Percentiles rank a stretch among this genome's conserved stretches.
phyloP scores from a whole-genome alignment of 2,797 vertebrate species.

The Megalops cyprinoides region DNA sequence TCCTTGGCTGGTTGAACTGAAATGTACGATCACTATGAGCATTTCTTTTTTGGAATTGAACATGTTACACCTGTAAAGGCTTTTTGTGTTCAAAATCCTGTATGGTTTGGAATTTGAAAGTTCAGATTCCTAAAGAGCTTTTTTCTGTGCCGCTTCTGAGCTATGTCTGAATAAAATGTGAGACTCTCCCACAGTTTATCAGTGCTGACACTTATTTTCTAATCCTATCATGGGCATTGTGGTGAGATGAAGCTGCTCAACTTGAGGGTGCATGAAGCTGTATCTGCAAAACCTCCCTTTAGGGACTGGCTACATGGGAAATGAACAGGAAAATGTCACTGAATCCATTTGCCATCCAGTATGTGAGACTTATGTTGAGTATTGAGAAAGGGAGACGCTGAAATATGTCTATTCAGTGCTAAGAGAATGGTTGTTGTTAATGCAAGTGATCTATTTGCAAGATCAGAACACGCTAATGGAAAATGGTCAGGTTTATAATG shows the following conservation, averaged over 20 bases:
- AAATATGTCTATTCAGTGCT: too few relatives aligned
- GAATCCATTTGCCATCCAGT: conserved; percentile 6
- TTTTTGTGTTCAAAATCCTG: not conserved
- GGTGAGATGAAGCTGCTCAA: not conserved
- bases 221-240: conserved; percentile 3
- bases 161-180: not conserved
- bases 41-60: not conserved
- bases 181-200: not conserved
- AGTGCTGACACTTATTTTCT: not conserved
- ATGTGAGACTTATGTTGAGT: not conserved
- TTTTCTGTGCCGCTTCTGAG: not conserved
- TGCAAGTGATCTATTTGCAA: not conserved
- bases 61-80: not conserved
- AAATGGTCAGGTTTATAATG: not conserved
- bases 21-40: not conserved
- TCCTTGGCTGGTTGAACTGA: not conserved
- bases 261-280: not conserved
- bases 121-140: not conserved
- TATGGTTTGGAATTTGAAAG: not conserved
- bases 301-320: conserved; percentile 7
- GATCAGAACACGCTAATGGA: not conserved
- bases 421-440: not conserved
- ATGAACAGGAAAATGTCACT: not conserved
- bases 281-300: conserved; percentile 1
- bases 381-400: not conserved